phyloP scores from a whole-genome alignment of 2,888 invertebrate species.

The Lacanobia wlatinum region DNA sequence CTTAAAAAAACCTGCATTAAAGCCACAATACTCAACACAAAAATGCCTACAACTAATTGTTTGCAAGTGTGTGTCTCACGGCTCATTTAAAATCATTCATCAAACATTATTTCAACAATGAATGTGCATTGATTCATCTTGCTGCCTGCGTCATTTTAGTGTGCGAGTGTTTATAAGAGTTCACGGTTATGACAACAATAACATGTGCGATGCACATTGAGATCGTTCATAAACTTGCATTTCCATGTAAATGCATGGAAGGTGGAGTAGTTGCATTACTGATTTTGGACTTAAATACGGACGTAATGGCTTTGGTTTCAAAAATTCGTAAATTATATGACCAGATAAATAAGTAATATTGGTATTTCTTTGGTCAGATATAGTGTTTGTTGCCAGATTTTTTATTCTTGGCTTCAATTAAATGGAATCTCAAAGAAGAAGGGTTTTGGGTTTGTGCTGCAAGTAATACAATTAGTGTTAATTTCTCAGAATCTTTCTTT shows the following conservation, averaged over 20 bases:
- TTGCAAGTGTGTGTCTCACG: too few relatives aligned
- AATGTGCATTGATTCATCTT: constrained; percentile 25
- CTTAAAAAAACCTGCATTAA: too few relatives aligned
- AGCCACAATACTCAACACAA: too few relatives aligned
- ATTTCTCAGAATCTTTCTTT: constrained; percentile 76
- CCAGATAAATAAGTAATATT: too few relatives aligned
- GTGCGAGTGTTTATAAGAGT: constrained; percentile 55
- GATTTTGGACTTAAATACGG: neutral
- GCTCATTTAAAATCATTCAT: neutral
- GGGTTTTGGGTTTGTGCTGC: constrained; percentile 12
- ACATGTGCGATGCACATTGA: constrained; percentile 76
- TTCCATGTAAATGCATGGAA: constrained; percentile 19
- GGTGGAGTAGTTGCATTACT: constrained; percentile 15
- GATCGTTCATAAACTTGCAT: constrained; percentile 20
- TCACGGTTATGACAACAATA: constrained; percentile 49
- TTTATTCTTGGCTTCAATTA: neutral
- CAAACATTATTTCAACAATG: neutral
- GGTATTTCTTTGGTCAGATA: too few relatives aligned
- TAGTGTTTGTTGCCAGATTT: neutral
- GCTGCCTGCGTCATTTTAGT: constrained; percentile 35
- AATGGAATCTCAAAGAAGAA: too few relatives aligned
- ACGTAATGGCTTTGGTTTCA: neutral
- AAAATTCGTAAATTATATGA: too few relatives aligned
- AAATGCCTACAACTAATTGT: too few relatives aligned
- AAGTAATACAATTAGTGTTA: constrained; percentile 65